A percentile compares a stretch with the other conserved stretches of the same genome.
Conservation (phyloP, 2,888 invertebrate genomes). For the Hirtodrosophila alboralis region DNA sequence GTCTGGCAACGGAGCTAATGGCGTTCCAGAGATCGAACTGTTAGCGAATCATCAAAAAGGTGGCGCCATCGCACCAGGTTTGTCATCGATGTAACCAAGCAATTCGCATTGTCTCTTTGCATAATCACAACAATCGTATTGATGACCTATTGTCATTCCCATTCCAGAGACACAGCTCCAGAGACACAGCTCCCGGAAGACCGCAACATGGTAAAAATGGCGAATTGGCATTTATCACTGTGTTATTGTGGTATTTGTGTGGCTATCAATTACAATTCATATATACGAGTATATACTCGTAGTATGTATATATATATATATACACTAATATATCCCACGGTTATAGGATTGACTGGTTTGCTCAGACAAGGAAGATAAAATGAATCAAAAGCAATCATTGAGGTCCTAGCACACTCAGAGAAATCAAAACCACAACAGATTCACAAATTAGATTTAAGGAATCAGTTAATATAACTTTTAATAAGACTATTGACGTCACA, state of each 20-base stretch:
- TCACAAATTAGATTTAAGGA: no score
- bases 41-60: constrained; percentile 40
- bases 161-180: constrained; percentile 46
- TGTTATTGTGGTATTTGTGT: constrained; percentile 29
- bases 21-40: constrained; percentile 43
- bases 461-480: no score
- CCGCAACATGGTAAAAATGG: constrained; percentile 25
- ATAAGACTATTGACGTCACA: no score
- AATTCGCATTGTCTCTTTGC: constrained; percentile 42
- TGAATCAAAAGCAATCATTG: neutral
- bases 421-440: no score
- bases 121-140: constrained; percentile 37
- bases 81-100: constrained; percentile 39
- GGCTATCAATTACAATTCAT: constrained; percentile 52
- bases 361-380: constrained; percentile 18
- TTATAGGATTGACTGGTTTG: constrained; percentile 38
- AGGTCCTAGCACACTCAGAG: constrained; percentile 13
- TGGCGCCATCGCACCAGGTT: constrained; percentile 39
- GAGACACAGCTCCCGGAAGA: constrained; percentile 60
- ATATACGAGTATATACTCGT: constrained; percentile 6
- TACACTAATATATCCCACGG: constrained; percentile 50
- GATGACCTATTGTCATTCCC: constrained; percentile 37
- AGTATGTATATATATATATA: no score
- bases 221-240: constrained; percentile 33
- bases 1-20: constrained; percentile 34